Evolutionary conservation across 2,888 invertebrate species (phyloP), one percentile per base, ranked within the genome.

Genomic region (Perizoma affinitatum): DNA sequence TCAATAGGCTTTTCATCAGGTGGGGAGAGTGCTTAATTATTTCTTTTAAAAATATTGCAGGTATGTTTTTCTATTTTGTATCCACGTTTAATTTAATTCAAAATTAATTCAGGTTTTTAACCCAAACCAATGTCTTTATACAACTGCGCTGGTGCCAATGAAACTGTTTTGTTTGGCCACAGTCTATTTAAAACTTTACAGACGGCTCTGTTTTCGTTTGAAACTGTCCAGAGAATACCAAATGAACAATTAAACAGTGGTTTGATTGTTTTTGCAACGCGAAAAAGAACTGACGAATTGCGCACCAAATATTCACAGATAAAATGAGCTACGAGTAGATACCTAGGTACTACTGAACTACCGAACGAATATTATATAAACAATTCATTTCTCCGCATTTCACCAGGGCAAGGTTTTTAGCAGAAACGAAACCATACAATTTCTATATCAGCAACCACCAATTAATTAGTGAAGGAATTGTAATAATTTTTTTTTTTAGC

Each of bases 191-290:
- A 76, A 79, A 80, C 80, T 74, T 75, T 69, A 49, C 62, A 51
- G 60, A 67, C 67, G 45, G 57, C 53, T 41, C 58, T 72, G 73
- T 72, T 74, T 71, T 66, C 59, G 58, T 63, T 72, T 83, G 83
- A 86, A 74, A 74, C 70, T 84, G 76, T 78, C 82, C 85, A 86
- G 83, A 82, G 66, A 61, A 68, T 77, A 76, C 74, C 75, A 74
- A 79, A 77, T 70, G 80, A 83, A 84, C 85, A 87, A 88, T 88
- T 84, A 87, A 85, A 82, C 72, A 66, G 61, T 70, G 63, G 69
- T 75, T 77, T 80, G 83, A 81, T 87, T 87, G 82, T 88, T 80
- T 86, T 83, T 65, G 66, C 73, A 79, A 78, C 75, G 79, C 82
- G 71, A 78, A 82, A 86, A 83, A 85, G 81, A 83, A 72, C 77